These are phyloP conservation scores for Dryobotodes eremita DNA, from an alignment of 2,888 invertebrate genomes.

Conservation along the genomic window DNA sequence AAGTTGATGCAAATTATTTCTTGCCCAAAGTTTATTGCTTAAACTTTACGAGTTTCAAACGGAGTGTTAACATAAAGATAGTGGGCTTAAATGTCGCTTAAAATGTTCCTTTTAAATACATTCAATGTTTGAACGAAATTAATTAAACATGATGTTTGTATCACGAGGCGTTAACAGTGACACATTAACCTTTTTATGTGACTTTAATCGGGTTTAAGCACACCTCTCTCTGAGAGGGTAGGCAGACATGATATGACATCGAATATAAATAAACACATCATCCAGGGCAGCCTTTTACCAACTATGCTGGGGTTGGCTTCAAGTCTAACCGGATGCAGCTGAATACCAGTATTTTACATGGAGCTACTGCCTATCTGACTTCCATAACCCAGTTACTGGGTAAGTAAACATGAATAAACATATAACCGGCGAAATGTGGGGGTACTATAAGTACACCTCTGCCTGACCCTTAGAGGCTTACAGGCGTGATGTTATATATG, in stretches of 20 bases:
- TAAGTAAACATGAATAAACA: not conserved
- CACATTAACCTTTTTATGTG: slow-evolving; percentile 45
- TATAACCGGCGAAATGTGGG: not conserved
- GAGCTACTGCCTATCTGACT: not conserved
- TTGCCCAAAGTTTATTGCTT: slow-evolving; percentile 80
- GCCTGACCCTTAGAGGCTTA: not conserved
- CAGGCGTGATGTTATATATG: not conserved
- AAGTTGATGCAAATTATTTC: slow-evolving; percentile 81
- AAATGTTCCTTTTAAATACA: slow-evolving; percentile 58
- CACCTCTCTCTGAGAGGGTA: not conserved
- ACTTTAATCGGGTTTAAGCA: slow-evolving; percentile 29
- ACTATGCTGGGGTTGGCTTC: accelerated
- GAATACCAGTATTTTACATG: not conserved
- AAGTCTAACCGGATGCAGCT: not conserved
- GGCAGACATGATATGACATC: not conserved
- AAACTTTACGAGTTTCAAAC: slow-evolving; percentile 82
- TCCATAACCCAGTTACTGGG: not conserved
- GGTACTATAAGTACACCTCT: not conserved
- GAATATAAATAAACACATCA: not conserved
- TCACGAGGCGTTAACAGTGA: slow-evolving; percentile 35
- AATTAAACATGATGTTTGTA: slow-evolving; percentile 63
- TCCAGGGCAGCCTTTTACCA: not conserved
- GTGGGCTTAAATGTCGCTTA: slow-evolving; percentile 72
- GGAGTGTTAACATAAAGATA: slow-evolving; percentile 86
- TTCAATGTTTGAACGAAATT: slow-evolving; percentile 54